phyloP scores from a whole-genome alignment of 2,113 vertebrate species.

The Catharus fuscescens region DNA sequence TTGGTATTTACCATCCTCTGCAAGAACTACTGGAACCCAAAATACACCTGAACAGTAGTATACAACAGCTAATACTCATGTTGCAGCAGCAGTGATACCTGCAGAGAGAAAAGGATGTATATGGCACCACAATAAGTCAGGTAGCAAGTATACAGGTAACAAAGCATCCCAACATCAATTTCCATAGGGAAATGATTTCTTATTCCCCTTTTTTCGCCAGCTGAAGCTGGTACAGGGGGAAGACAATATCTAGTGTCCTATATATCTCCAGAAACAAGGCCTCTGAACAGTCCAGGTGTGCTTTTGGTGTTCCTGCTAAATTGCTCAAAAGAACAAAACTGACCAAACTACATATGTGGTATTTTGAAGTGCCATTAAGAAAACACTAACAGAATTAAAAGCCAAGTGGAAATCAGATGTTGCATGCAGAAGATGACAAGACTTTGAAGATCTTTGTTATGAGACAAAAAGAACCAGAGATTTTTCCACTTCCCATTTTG shows the following conservation, averaged over 20 bases:
- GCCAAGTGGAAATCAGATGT: neutral
- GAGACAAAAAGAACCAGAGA: neutral
- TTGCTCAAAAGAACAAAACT: neutral
- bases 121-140: neutral
- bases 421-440: neutral
- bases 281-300: neutral
- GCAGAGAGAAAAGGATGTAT: neutral
- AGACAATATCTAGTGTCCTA: neutral
- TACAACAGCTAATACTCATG: neutral
- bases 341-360: neutral
- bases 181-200: neutral
- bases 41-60: neutral
- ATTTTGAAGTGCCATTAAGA: neutral
- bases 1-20: neutral
- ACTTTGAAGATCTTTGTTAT: neutral
- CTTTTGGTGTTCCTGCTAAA: neutral
- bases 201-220: fast-evolving
- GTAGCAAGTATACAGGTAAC: fast-evolving
- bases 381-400: neutral
- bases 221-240: fast-evolving
- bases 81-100: neutral
- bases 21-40: neutral
- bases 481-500: neutral
- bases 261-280: fast-evolving
- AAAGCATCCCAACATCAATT: neutral